A percentile compares a stretch with the other conserved stretches of the same genome.
Evolutionary conservation across 1,140 invertebrate genomes (phyloP).

Genomic region (Helicoverpa zea): DNA sequence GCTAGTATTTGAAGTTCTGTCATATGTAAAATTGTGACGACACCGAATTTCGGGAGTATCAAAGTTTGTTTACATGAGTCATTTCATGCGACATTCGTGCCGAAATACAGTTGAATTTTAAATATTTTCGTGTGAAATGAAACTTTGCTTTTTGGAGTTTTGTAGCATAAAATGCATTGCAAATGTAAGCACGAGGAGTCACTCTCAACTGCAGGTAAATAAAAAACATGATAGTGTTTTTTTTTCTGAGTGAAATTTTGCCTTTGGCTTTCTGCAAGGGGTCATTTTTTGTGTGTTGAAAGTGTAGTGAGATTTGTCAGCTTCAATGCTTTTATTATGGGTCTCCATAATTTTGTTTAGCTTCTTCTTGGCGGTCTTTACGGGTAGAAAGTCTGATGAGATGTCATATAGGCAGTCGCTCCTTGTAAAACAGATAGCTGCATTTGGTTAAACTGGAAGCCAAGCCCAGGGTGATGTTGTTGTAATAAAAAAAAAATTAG

Average conservation of each 20-base stretch:
- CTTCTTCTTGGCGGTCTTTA: no score
- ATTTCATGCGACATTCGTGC: not conserved
- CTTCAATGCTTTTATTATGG: not conserved
- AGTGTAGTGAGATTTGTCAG: no score
- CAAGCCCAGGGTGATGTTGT: no score
- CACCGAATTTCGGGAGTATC: not conserved
- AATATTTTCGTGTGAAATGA: not conserved
- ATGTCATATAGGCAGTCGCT: no score
- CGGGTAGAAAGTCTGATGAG: no score
- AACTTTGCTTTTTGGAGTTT: not conserved
- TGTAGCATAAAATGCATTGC: not conserved
- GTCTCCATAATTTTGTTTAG: no score
- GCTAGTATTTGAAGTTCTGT: no score
- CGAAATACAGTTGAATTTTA: not conserved
- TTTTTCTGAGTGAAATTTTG: no score
- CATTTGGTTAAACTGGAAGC: no score
- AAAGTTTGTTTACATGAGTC: conserved; percentile 13
- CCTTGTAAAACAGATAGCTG: no score
- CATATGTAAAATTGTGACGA: not conserved
- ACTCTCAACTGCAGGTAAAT: not conserved
- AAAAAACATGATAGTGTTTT: not conserved
- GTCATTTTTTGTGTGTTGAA: no score
- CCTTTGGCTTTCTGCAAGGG: no score
- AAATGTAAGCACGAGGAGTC: not conserved
- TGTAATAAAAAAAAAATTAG: not conserved